These are phyloP conservation scores for Aricia agestis DNA, from an alignment of 1,140 invertebrate species.

Conservation along the genomic window DNA sequence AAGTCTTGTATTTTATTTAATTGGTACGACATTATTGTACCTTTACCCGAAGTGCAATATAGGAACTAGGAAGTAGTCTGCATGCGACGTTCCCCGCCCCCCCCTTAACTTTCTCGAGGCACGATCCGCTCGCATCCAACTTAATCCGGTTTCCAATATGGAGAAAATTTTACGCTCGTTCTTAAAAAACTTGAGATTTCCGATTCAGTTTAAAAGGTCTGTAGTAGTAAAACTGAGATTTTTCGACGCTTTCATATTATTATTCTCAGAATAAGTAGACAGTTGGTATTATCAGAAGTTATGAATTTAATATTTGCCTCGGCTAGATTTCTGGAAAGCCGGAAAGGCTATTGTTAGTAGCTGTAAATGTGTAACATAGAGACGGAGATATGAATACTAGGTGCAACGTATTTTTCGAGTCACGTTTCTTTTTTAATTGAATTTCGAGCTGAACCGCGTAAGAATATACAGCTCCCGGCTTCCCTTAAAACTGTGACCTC, in stretches of 20 bases:
- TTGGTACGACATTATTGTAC: not conserved
- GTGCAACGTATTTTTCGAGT: not conserved
- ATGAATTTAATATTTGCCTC: too few species aligned
- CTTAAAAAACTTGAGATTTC: not conserved
- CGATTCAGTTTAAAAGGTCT: not conserved
- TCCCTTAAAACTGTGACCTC: slow-evolving; percentile 10
- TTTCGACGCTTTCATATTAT: too few species aligned
- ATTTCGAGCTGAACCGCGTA: not conserved
- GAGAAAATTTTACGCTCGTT: not conserved
- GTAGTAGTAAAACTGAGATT: not conserved
- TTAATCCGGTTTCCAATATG: not conserved
- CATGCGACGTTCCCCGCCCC: not conserved
- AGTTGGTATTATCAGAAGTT: too few species aligned
- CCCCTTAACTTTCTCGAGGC: not conserved
- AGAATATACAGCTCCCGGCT: slow-evolving; percentile 4
- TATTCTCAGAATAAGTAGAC: too few species aligned
- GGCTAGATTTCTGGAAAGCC: not conserved
- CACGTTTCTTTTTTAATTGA: slow-evolving; percentile 6
- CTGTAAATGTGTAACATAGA: not conserved
- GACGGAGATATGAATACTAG: not conserved
- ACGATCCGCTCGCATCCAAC: not conserved
- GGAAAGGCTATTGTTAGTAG: not conserved
- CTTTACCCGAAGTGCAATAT: not conserved
- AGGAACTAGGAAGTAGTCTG: not conserved
- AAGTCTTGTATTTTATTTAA: not conserved